Evolutionary conservation across 2,113 vertebrate genomes (phyloP).

Genomic region (Eudyptes chrysolophus): DNA sequence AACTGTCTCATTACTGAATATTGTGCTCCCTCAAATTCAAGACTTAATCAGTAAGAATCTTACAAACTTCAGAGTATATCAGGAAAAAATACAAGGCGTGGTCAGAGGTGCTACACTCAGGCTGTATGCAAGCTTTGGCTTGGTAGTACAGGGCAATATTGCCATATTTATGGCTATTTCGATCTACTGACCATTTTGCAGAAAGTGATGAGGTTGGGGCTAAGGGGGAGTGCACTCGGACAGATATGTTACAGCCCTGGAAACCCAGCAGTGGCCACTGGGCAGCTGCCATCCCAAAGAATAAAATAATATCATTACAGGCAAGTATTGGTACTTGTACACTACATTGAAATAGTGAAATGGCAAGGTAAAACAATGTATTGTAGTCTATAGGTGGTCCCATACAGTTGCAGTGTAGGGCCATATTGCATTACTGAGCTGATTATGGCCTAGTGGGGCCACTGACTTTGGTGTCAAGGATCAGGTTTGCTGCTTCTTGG

Average conservation of each 20-base stretch:
- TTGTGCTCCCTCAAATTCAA: background rate
- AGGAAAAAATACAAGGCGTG: background rate
- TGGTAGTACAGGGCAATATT: background rate
- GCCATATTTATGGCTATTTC: background rate
- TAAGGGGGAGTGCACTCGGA: fast-evolving
- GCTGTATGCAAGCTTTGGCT: background rate
- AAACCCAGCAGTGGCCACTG: background rate
- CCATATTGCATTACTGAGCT: background rate
- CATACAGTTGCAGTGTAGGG: background rate
- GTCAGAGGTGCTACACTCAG: background rate
- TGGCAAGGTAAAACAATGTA: fast-evolving
- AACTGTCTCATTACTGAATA: background rate
- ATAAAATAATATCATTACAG: background rate
- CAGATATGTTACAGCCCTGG: background rate
- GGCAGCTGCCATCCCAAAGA: background rate
- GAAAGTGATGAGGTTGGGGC: background rate
- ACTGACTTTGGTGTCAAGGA: background rate
- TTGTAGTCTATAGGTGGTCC: background rate
- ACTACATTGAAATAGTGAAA: background rate
- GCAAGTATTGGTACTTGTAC: background rate
- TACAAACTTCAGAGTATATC: background rate
- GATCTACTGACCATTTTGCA: background rate
- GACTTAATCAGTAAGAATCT: background rate
- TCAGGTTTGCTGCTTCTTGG: background rate
- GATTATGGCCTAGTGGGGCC: background rate